Percentiles rank a stretch among this genome's conserved stretches.
These are phyloP conservation scores for Scalopus aquaticus DNA, from an alignment of 2,113 vertebrate species.

Conservation along the genomic window DNA sequence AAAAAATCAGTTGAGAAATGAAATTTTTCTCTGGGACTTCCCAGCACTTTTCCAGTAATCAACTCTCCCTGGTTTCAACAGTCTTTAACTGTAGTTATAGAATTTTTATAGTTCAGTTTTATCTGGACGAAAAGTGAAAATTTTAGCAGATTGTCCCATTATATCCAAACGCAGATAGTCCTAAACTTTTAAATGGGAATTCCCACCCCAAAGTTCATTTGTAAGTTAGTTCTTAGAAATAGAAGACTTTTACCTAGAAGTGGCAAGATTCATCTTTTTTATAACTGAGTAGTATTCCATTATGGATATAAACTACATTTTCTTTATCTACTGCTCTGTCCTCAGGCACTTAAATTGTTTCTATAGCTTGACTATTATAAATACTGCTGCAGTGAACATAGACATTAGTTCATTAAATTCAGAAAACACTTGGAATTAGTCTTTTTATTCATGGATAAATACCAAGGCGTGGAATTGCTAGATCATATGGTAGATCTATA, in stretches of 20 bases:
- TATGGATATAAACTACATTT: too few relatives aligned
- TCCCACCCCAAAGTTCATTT: background rate
- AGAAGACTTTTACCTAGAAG: background rate
- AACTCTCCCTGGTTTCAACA: background rate
- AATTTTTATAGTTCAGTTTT: background rate
- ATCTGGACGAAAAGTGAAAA: background rate
- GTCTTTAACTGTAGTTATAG: background rate
- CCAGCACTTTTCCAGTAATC: background rate
- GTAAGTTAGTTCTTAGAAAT: conserved; percentile 27
- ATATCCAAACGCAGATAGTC: background rate
- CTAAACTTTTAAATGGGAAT: background rate
- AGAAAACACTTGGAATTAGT: too few relatives aligned
- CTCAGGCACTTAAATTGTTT: too few relatives aligned
- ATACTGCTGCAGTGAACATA: too few relatives aligned
- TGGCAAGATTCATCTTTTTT: too few relatives aligned
- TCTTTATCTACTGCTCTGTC: too few relatives aligned
- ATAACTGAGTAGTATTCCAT: too few relatives aligned
- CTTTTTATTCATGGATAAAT: too few relatives aligned
- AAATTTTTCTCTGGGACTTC: background rate
- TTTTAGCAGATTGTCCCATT: background rate
- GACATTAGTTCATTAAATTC: too few relatives aligned
- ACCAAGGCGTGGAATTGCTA: too few relatives aligned
- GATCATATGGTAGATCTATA: too few relatives aligned
- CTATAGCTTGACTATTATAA: too few relatives aligned
- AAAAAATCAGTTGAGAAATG: conserved; percentile 13